Conservation (phyloP, 2,113 vertebrate genomes). For the Catharus minimus region DNA sequence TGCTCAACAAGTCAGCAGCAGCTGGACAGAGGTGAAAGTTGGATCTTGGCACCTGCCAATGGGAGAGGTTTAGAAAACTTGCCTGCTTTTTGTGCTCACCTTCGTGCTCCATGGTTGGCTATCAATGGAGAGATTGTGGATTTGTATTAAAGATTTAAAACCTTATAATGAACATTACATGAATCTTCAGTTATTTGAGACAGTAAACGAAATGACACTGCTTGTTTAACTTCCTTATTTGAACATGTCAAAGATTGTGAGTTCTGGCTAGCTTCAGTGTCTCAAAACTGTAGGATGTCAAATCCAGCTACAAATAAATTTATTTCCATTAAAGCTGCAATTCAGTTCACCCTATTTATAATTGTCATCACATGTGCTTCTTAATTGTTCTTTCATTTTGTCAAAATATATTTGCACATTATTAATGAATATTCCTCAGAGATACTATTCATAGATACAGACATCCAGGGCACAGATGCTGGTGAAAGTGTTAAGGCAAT, state of each 20-base stretch:
- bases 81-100: neutral
- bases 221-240: neutral
- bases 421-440: neutral
- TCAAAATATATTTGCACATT: neutral
- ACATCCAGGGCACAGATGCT: neutral
- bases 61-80: neutral
- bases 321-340: neutral
- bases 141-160: neutral
- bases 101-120: neutral
- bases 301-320: neutral
- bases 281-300: neutral
- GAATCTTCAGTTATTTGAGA: neutral
- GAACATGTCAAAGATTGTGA: neutral
- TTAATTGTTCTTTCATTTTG: neutral
- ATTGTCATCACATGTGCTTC: neutral
- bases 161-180: neutral
- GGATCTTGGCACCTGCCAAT: neutral
- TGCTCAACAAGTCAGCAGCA: neutral
- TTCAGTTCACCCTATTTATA: neutral
- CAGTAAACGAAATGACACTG: neutral
- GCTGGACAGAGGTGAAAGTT: accelerated
- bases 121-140: neutral
- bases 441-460: neutral
- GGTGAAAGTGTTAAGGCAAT: neutral
- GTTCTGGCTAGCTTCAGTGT: neutral